A percentile compares a stretch with the other conserved stretches of the same genome.
Conservation (phyloP, 1,140 invertebrate genomes). For the Brachionus manjavacas region DNA sequence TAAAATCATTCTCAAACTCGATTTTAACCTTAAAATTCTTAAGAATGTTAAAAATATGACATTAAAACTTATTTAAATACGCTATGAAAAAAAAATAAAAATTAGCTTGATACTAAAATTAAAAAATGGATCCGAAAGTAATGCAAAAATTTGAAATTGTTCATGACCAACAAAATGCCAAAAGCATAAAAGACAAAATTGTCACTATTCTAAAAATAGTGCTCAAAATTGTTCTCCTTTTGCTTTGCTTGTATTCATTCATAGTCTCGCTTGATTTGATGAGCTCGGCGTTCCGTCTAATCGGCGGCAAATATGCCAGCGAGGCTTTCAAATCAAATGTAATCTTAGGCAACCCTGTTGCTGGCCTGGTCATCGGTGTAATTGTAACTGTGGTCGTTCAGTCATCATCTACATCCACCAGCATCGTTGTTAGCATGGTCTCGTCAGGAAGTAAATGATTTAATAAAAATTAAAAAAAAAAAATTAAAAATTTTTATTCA, state of each 20-base stretch:
- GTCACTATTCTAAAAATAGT: neutral
- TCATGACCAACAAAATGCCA: neutral
- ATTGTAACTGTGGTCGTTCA: conserved; percentile 65
- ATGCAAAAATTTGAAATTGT: neutral
- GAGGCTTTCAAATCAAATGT: neutral
- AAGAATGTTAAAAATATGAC: neutral
- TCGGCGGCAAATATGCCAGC: conserved; percentile 30
- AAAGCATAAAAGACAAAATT: neutral
- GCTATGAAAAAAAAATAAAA: neutral
- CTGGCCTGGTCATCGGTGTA: conserved; percentile 63
- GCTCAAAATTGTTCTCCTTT: neutral
- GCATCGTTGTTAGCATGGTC: conserved; percentile 65
- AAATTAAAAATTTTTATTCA: neutral
- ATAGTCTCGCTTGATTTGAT: conserved; percentile 30
- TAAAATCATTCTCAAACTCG: neutral
- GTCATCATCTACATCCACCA: conserved; percentile 64
- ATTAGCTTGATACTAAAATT: neutral
- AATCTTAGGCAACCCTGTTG: conserved; percentile 61
- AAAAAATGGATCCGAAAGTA: neutral
- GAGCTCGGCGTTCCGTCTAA: conserved; percentile 32
- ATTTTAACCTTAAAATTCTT: neutral
- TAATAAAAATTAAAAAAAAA: neutral
- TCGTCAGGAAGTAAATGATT: conserved; percentile 58
- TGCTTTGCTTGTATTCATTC: conserved; percentile 33
- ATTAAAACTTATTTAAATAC: neutral